These are phyloP conservation scores for Epirrhoe tristata DNA, from an alignment of 2,888 invertebrate genomes.

Conservation along the genomic window DNA sequence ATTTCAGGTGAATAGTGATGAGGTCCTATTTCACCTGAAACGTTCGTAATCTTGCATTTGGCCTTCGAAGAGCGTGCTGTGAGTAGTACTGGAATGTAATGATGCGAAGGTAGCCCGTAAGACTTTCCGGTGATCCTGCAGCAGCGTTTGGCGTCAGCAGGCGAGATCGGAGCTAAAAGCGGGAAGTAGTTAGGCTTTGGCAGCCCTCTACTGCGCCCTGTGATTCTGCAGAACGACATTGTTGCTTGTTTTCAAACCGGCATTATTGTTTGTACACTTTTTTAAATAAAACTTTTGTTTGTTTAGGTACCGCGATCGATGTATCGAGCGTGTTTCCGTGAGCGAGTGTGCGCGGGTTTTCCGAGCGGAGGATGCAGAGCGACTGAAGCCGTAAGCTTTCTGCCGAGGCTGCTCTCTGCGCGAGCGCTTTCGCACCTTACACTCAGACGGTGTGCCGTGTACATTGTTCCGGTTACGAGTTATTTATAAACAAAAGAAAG, in stretches of 20 bases:
- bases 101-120: conserved; percentile 89
- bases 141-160: conserved; percentile 92
- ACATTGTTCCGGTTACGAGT: conserved; percentile 80
- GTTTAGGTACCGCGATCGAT: conserved; percentile 56
- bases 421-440: conserved; percentile 76
- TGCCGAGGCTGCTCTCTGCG: conserved; percentile 58
- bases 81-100: conserved; percentile 91
- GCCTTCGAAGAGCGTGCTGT: conserved; percentile 77
- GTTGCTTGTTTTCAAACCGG: conserved; percentile 62
- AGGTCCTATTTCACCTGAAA: conserved; percentile 85
- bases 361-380: conserved; percentile 64
- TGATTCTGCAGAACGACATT: conserved; percentile 93
- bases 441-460: conserved; percentile 79
- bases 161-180: conserved; percentile 91
- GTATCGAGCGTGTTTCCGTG: conserved; percentile 54
- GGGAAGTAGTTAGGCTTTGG: conserved; percentile 94
- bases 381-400: conserved; percentile 66
- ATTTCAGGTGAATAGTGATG: conserved; percentile 87
- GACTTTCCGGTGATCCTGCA: conserved; percentile 93
- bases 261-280: conserved; percentile 72
- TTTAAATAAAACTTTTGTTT: conserved; percentile 40
- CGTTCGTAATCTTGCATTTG: conserved; percentile 88
- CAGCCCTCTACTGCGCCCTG: conserved; percentile 91
- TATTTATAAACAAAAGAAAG: conserved; percentile 82
- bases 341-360: conserved; percentile 64